Evolutionary conservation across 2,888 invertebrate genomes (phyloP).

Genomic region (Protodeltote pygarga): DNA sequence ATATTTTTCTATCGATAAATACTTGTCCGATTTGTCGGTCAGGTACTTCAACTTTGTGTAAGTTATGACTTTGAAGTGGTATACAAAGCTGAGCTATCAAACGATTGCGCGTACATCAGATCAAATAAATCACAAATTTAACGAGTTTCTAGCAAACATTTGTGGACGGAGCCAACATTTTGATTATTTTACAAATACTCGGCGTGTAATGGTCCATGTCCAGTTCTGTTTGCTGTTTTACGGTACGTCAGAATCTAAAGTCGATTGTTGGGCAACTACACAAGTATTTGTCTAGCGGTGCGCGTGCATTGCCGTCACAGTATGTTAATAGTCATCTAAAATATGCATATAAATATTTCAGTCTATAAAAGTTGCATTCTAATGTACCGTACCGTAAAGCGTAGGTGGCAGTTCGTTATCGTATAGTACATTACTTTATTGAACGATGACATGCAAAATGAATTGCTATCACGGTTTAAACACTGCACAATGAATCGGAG

Average conservation of each 20-base stretch:
- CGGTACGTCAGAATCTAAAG: constrained; percentile 67
- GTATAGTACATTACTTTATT: constrained; percentile 60
- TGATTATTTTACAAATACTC: constrained; percentile 83
- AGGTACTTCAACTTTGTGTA: constrained; percentile 42
- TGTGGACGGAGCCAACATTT: constrained; percentile 68
- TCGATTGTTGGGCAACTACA: constrained; percentile 67
- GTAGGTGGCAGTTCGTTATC: constrained; percentile 44
- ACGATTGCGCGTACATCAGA: constrained; percentile 72
- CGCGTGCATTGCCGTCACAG: constrained; percentile 57
- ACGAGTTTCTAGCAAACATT: constrained; percentile 80
- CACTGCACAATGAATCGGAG: constrained; percentile 42
- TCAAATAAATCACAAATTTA: constrained; percentile 80
- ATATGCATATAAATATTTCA: constrained; percentile 76
- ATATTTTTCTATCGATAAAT: constrained; percentile 28
- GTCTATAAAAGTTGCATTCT: constrained; percentile 61
- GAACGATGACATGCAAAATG: constrained; percentile 71
- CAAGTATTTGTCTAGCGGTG: constrained; percentile 76
- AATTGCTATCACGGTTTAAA: constrained; percentile 52
- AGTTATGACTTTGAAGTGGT: constrained; percentile 65
- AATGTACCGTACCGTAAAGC: constrained; percentile 55
- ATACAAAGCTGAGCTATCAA: constrained; percentile 67
- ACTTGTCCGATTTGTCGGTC: constrained; percentile 39
- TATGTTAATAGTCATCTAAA: constrained; percentile 69
- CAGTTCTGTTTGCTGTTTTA: constrained; percentile 74
- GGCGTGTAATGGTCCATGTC: constrained; percentile 78